A percentile compares a stretch with the other conserved stretches of the same genome.
These are phyloP conservation scores for Naso thynnoides DNA, from an alignment of 2,797 vertebrate species.

Conservation along the genomic window DNA sequence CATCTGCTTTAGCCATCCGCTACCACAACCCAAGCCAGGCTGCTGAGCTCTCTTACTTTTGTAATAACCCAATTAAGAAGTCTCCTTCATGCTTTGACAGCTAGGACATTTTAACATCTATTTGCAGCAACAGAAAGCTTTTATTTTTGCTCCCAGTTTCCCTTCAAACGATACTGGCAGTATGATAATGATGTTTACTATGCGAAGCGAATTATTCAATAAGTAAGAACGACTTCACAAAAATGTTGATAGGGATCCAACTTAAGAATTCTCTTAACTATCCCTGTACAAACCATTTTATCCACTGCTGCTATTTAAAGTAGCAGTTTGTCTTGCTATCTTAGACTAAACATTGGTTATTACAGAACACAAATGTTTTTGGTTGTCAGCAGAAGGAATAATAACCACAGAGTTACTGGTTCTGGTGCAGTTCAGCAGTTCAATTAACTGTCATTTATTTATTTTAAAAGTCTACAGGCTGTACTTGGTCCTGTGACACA, in stretches of 20 bases:
- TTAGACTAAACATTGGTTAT: not conserved
- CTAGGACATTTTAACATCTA: conserved; percentile 6
- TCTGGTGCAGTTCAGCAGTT: not conserved
- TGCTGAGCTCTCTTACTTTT: conserved; percentile 33
- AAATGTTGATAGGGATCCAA: not conserved
- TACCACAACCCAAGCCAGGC: conserved; percentile 22
- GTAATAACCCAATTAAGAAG: conserved; percentile 43
- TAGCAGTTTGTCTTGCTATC: not conserved
- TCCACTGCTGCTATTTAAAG: not conserved
- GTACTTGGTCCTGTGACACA: no score
- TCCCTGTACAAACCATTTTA: not conserved
- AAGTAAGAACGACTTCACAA: not conserved
- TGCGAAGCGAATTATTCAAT: conserved; percentile 14
- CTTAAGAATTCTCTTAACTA: not conserved
- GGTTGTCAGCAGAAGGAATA: not conserved
- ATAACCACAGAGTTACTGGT: not conserved
- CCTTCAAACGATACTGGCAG: not conserved
- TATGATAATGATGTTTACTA: conserved; percentile 9
- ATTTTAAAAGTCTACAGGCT: no score
- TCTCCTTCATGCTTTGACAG: conserved; percentile 27
- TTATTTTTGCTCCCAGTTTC: conserved; percentile 8
- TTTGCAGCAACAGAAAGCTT: not conserved
- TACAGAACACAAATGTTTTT: not conserved
- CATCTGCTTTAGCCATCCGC: conserved; percentile 65
- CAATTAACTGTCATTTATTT: no score